phyloP scores from a whole-genome alignment of 2,113 vertebrate species.

The Puffinus mauretanicus region DNA sequence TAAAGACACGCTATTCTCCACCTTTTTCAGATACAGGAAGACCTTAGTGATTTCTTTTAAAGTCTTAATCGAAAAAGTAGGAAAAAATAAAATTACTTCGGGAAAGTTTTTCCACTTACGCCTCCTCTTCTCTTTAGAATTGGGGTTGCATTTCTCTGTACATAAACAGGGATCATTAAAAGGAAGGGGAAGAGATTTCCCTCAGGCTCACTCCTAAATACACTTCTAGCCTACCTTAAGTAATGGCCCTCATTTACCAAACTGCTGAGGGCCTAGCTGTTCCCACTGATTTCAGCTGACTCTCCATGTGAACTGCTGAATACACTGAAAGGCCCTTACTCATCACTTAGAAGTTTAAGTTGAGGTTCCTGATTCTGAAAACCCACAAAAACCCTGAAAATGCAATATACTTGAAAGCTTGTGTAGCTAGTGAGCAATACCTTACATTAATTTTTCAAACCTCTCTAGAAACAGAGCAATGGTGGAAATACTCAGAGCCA shows the following conservation, averaged over 20 bases:
- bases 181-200: slow-evolving; percentile 26
- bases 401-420: not conserved
- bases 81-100: not conserved
- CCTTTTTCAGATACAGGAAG: not conserved
- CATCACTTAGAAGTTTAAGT: not conserved
- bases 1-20: not conserved
- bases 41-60: not conserved
- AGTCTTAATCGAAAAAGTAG: not conserved
- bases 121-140: not conserved
- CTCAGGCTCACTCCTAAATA: slow-evolving; percentile 16
- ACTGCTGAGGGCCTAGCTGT: not conserved
- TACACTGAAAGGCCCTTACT: not conserved
- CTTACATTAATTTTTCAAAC: not conserved
- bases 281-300: slow-evolving; percentile 6
- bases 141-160: not conserved
- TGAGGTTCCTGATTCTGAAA: not conserved
- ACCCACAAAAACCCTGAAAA: not conserved
- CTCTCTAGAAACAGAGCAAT: not conserved
- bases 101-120: not conserved
- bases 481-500: not conserved
- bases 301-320: not conserved
- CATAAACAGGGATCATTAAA: not conserved
- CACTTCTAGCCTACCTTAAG: slow-evolving; percentile 4
- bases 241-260: slow-evolving; percentile 38
- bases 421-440: not conserved